Conservation (phyloP, 92 coral and sea anemone species). For the Galaxea fascicularis region DNA sequence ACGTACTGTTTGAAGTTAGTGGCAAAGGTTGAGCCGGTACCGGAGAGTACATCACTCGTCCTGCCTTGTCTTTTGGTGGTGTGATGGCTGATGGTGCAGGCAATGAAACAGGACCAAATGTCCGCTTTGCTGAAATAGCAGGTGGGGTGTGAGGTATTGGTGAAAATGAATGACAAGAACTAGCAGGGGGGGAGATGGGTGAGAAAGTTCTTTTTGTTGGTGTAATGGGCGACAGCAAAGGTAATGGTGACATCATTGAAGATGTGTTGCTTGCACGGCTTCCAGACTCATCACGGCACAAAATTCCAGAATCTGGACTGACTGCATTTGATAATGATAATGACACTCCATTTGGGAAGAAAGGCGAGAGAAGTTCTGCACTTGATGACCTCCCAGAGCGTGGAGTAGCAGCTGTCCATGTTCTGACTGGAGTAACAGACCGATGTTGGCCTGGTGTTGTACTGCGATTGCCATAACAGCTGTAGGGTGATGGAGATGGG, state of each 20-base stretch:
- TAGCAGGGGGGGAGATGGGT: conserved; percentile 93
- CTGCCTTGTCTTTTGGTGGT: conserved; percentile 87
- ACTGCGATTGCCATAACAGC: conserved; percentile 40
- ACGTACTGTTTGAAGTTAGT: conserved; percentile 87
- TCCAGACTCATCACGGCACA: conserved; percentile 85
- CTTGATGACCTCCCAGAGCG: conserved; percentile 89
- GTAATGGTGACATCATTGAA: conserved; percentile 88
- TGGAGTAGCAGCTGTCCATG: conserved; percentile 75
- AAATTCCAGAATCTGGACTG: conserved; percentile 99
- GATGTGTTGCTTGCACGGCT: conserved; percentile 84
- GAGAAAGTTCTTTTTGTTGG: conserved; percentile 98
- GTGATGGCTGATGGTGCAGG: conserved; percentile 97
- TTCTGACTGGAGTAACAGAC: conserved; percentile 68
- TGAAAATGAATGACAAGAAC: conserved; percentile 73
- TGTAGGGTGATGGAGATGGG: conserved; percentile 77
- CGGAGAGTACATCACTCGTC: conserved; percentile 91
- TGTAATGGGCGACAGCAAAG: conserved; percentile 89
- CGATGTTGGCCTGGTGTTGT: conserved; percentile 69
- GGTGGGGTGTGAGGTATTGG: conserved; percentile 96
- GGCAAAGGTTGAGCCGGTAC: conserved; percentile 93
- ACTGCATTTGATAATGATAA: conserved; percentile 84
- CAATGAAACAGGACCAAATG: conserved; percentile 73
- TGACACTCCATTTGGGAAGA: conserved; percentile 59
- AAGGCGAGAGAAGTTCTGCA: conserved; percentile 83
- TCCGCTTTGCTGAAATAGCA: conserved; percentile 88